These are phyloP conservation scores for Pygocentrus nattereri DNA, from an alignment of 2,797 vertebrate species.

Conservation along the genomic window DNA sequence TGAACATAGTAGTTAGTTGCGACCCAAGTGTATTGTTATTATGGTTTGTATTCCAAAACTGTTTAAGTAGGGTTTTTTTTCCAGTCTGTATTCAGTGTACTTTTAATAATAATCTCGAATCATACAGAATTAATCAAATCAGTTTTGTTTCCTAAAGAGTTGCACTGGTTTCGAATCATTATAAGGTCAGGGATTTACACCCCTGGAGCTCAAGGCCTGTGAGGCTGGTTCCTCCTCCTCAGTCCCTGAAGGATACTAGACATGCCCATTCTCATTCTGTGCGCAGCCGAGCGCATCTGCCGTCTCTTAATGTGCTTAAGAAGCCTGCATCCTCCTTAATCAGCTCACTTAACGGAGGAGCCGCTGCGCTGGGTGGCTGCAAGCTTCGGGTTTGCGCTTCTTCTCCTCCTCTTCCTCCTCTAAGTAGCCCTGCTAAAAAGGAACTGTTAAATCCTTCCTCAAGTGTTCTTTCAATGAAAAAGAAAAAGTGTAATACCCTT, in stretches of 20 bases:
- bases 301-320: conserved; percentile 77
- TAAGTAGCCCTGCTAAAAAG: conserved; percentile 79
- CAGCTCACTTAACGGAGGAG: conserved; percentile 84
- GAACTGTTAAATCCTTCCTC: conserved; percentile 77
- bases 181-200: conserved; percentile 16
- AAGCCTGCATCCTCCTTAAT: conserved; percentile 78
- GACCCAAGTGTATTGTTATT: no score
- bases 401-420: conserved; percentile 78
- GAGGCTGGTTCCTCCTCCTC: conserved; percentile 16
- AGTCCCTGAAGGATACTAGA: conserved; percentile 73
- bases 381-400: conserved; percentile 78
- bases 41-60: no score
- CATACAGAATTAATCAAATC: not conserved
- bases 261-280: conserved; percentile 76
- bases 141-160: not conserved
- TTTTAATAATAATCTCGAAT: no score
- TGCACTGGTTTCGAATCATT: not conserved
- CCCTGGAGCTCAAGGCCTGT: conserved; percentile 8
- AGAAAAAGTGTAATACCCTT: conserved; percentile 80
- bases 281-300: conserved; percentile 80
- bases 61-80: no score
- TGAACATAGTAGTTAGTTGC: no score
- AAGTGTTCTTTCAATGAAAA: conserved; percentile 69
- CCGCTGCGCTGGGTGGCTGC: conserved; percentile 78
- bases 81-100: no score